Percentiles rank a stretch among this genome's conserved stretches.
Conservation (phyloP, 2,113 vertebrate genomes). For the Neolamprologus sp. region DNA sequence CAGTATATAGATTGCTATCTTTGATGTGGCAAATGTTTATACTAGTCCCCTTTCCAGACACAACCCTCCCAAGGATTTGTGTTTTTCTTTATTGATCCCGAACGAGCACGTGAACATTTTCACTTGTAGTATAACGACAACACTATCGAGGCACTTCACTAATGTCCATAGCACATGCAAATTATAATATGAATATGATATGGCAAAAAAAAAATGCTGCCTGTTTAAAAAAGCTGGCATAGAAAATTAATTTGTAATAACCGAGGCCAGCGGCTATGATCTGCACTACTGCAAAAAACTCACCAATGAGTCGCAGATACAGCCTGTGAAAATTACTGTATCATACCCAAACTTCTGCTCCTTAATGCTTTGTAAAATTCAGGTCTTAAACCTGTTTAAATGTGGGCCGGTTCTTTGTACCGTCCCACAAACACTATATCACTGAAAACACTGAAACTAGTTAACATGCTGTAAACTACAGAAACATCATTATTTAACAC, state of each 20-base stretch:
- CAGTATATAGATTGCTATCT: background rate
- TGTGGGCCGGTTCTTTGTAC: background rate
- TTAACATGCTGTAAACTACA: background rate
- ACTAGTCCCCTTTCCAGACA: background rate
- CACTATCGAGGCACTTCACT: background rate
- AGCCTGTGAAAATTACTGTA: background rate
- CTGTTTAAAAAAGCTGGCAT: background rate
- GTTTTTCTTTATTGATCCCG: background rate
- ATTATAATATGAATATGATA: background rate
- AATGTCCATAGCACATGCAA: background rate
- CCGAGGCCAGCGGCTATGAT: background rate
- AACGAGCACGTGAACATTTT: background rate
- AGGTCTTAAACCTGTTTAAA: background rate
- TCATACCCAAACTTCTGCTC: background rate
- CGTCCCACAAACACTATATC: background rate
- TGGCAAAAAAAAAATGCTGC: background rate
- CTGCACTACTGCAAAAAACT: background rate
- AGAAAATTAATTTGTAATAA: background rate
- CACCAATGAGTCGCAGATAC: background rate
- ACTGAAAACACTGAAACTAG: background rate
- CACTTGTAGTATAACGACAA: rapidly evolving
- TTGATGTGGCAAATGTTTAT: background rate
- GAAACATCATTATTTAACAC: background rate
- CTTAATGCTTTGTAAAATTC: background rate
- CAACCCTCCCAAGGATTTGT: background rate